Evolutionary conservation across 1,140 invertebrate genomes (phyloP), one percentile per base, ranked within the genome.

Genomic region (Odontomachus brunneus): DNA sequence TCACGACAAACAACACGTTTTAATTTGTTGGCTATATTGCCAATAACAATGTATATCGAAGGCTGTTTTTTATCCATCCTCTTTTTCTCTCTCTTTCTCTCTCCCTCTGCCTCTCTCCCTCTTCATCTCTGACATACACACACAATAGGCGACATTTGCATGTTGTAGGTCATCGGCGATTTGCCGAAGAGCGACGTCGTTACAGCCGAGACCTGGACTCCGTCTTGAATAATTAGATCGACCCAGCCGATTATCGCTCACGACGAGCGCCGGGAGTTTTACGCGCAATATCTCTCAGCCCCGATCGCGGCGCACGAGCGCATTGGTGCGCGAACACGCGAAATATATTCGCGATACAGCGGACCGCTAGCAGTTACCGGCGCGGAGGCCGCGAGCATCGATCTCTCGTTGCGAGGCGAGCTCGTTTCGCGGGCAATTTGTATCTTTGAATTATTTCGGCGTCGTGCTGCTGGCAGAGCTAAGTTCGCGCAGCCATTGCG

Each of bases 401-500:
- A 87, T 86, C 85, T 72, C 22, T 17, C 73, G 24, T 33, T 17
- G 33, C 0, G 59, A 76, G 78, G 55, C 57, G 44, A 55, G 67
- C 66, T 73, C 67, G 84, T 85, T 81, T 53, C 84, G 76, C 57
- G 78, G 65, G 73, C 81, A 86, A 87, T 87, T 87, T 86, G 86
- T 87, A 87, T 83, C 86, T 78, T 87, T 86, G 84, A 87, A 86
- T 86, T 86, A 87, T 87, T 83, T 78, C 59, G 48, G 49, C 48
- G 19, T 71, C 60, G 51, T 87, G 80, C 73, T 53, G 44, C 72
- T 73, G 84, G 81, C 86, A 78, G 38, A 44, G 73, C 33, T 55
- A 83, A 86, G 71, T 82, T 67, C 24, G 55, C 49, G 49, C 74
- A 66, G 17, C 60, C 67, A 72, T 74, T 84, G 57, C 48, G 26